A percentile compares a stretch with the other conserved stretches of the same genome.
These are phyloP conservation scores for Olivierus martensii DNA, from an alignment of 1,140 invertebrate species.

Conservation along the genomic window DNA sequence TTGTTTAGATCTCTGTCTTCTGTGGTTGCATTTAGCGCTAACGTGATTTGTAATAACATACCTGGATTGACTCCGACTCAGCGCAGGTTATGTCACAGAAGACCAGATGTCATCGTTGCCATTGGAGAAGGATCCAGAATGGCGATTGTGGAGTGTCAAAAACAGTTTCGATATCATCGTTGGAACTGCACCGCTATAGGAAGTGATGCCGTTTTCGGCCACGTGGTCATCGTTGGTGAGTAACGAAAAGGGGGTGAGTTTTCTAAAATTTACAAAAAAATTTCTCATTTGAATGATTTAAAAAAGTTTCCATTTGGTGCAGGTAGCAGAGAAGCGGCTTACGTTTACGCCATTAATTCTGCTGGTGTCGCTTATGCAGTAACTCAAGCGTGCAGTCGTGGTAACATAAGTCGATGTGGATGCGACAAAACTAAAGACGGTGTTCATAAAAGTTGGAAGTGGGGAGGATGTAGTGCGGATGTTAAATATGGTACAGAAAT, in stretches of 20 bases:
- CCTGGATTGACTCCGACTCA: conserved; percentile 35
- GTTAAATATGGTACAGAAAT: conserved; percentile 32
- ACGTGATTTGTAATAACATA: conserved; percentile 25
- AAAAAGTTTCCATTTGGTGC: conserved; percentile 9
- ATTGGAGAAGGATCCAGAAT: conserved; percentile 31
- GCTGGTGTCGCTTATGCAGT: conserved; percentile 77
- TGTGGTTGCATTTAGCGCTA: conserved; percentile 22
- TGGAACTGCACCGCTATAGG: conserved; percentile 66
- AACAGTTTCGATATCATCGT: conserved; percentile 69
- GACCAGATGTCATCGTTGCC: conserved; percentile 37
- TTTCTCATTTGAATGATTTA: no score
- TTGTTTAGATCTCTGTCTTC: conserved; percentile 12
- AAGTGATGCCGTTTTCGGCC: conserved; percentile 28
- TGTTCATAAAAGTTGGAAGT: conserved; percentile 24
- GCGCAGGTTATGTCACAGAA: conserved; percentile 36
- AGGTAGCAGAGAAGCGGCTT: conserved; percentile 85
- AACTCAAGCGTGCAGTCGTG: conserved; percentile 73
- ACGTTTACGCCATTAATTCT: conserved; percentile 76
- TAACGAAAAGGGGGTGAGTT: conserved; percentile 22
- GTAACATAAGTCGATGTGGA: conserved; percentile 75
- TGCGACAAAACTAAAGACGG: conserved; percentile 43
- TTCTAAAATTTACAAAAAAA: no score
- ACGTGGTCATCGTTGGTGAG: conserved; percentile 40
- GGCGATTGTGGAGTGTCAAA: conserved; percentile 62
- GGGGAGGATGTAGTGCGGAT: conserved; percentile 38